A percentile compares a stretch with the other conserved stretches of the same genome.
These are phyloP conservation scores for Podarcis lilfordi DNA, from an alignment of 2,797 vertebrate genomes.

Conservation along the genomic window DNA sequence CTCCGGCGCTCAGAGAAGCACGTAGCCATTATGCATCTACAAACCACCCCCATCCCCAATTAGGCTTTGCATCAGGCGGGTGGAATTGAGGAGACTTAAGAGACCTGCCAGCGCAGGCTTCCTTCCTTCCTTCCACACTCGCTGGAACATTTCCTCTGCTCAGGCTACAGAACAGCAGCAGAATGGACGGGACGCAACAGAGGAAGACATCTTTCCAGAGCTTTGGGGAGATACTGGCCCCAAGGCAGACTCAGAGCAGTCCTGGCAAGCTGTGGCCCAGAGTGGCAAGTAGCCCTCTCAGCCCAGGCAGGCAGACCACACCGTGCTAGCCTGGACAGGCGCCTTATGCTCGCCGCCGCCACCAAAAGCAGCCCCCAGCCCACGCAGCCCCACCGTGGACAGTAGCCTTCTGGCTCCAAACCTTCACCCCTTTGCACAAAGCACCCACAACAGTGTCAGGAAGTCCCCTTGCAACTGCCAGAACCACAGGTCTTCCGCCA, in stretches of 20 bases:
- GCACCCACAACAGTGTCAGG: no score
- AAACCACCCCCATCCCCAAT: background rate
- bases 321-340: background rate
- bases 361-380: no score
- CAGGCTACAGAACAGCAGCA: background rate
- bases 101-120: background rate
- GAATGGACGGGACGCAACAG: background rate
- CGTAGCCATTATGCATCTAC: no score
- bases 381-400: no score
- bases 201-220: background rate
- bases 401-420: no score
- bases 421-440: no score
- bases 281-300: no score
- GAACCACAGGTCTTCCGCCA: no score
- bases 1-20: background rate
- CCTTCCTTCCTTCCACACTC: background rate
- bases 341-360: no score
- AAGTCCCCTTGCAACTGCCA: no score
- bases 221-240: background rate
- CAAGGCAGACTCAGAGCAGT: background rate
- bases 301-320: background rate
- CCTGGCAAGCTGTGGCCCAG: background rate
- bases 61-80: background rate
- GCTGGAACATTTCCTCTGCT: background rate
- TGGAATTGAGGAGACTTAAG: background rate